Conservation (phyloP, 1,140 invertebrate species). For the Drosophila persimilis region DNA sequence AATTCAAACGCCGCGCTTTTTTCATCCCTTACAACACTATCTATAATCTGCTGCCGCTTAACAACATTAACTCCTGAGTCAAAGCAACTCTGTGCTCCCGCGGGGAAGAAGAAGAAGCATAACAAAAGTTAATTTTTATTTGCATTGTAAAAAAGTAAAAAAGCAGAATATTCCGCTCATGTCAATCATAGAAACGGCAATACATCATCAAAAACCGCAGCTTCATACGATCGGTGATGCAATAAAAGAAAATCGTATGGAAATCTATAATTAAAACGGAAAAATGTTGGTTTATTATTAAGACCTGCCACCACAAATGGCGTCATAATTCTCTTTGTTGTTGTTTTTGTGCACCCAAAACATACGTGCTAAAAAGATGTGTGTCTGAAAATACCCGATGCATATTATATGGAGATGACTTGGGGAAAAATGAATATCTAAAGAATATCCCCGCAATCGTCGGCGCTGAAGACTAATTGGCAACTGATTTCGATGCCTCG, state of each 20-base stretch:
- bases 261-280: conserved; percentile 1
- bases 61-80: no score
- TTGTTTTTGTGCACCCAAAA: not conserved
- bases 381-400: no score
- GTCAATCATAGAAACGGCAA: not conserved
- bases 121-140: conserved; percentile 13
- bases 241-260: not conserved
- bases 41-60: no score
- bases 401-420: no score
- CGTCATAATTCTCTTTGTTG: conserved; percentile 13
- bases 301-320: not conserved
- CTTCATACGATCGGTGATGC: not conserved
- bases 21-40: no score
- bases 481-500: no score
- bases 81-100: no score
- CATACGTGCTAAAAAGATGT: no score
- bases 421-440: no score
- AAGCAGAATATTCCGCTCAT: conserved; percentile 7
- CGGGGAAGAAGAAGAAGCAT: conserved; percentile 21
- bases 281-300: not conserved
- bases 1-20: no score
- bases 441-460: no score
- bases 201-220: not conserved
- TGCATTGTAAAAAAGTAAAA: not conserved
- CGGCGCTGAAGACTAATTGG: no score